These are phyloP conservation scores for Anagrus nilaparvatae DNA, from an alignment of 1,140 invertebrate genomes.

Conservation along the genomic window DNA sequence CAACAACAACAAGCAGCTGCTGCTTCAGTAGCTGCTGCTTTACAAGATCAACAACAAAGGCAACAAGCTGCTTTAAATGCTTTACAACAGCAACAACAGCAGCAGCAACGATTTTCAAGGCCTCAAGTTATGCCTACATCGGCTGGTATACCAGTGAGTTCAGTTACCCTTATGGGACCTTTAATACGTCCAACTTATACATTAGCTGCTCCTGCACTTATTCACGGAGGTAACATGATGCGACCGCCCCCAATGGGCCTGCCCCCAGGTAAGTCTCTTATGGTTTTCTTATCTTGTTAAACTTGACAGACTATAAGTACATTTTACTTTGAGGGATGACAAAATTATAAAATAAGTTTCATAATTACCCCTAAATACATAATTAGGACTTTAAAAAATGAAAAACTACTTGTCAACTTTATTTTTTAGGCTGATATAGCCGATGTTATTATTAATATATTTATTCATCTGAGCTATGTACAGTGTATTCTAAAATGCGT, in stretches of 20 bases:
- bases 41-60: constrained; percentile 40
- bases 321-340: too few species aligned
- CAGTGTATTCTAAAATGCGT: too few species aligned
- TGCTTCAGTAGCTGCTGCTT: constrained; percentile 31
- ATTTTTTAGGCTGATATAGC: too few species aligned
- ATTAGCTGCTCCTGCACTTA: constrained; percentile 55
- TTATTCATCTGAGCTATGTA: too few species aligned
- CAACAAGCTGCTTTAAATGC: constrained; percentile 35
- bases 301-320: too few species aligned
- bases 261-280: constrained; percentile 58
- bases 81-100: constrained; percentile 27
- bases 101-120: constrained; percentile 31
- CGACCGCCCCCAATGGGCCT: constrained; percentile 59
- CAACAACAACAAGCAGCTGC: constrained; percentile 27
- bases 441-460: too few species aligned
- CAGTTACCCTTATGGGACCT: constrained; percentile 50
- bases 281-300: constrained; percentile 16
- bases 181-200: constrained; percentile 52
- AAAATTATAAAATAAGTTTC: too few species aligned
- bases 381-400: too few species aligned
- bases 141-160: constrained; percentile 42
- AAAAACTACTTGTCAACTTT: too few species aligned
- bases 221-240: constrained; percentile 61
- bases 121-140: constrained; percentile 36
- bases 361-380: too few species aligned